Evolutionary conservation across 2,888 invertebrate genomes (phyloP), one percentile per base, ranked within the genome.

Genomic region (Troides aeacus): DNA sequence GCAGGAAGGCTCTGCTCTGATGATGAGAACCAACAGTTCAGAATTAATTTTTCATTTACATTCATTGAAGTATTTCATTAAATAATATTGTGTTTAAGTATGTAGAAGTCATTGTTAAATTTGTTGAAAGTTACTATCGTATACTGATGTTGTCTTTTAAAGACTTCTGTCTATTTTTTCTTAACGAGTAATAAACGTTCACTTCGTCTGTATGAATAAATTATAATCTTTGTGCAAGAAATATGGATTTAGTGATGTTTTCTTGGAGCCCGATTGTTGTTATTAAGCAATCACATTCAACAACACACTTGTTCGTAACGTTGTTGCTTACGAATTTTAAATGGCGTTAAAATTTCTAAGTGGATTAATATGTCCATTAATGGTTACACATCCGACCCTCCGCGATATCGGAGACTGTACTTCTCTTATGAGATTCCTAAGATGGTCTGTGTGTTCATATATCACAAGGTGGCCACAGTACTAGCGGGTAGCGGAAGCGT

Each of bases 341-440:
- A 24, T 15, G 60, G 80, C 81, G 79, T 76, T 75, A 72, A 71
- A 74, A 79, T 77, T 78, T 17, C 17, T 75, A 76, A 79, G 81
- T 81, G 72, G 79, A 74, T 75, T 81, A 75, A 86, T 87, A 87
- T 85, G 85, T 87, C 81, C 84, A 85, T 86, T 86, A 86, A 82
- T 79, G 75, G 83, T 77, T 79, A 80, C 79, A 78, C 75, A 77
- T 72, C 74, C 71, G 69, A 69, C 70, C 76, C 77, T 75, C 75
- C 76, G 73, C 75, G 73, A 73, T 76, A 77, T 76, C 75, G 74
- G 50, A 76, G 73, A 74, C 79, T 77, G 81, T 81, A 80, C 76
- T 78, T 76, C 76, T 74, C 76, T 75, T 76, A 79, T 77, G 74
- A 82, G 78, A 77, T 80, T 77, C 77, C 78, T 78, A 79, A 79